Evolutionary conservation across 1,140 invertebrate species (phyloP).

Genomic region (Hyphantria cunea): DNA sequence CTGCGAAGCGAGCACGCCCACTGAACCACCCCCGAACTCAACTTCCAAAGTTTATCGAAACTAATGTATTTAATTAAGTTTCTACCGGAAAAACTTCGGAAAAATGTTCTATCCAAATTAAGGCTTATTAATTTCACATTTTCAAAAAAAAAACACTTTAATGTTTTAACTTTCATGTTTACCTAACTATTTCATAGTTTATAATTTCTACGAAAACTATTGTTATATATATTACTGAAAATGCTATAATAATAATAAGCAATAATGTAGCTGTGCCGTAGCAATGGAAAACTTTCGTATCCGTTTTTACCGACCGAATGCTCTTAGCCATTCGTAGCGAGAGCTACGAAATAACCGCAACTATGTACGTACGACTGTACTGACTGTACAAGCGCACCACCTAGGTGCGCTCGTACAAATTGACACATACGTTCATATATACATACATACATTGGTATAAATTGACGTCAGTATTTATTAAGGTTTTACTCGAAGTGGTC

Average conservation of each 20-base stretch:
- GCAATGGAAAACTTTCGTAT: constrained; percentile 12
- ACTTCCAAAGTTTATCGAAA: constrained; percentile 33
- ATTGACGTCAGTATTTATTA: background rate
- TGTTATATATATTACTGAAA: too few species aligned
- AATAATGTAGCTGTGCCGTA: constrained; percentile 14
- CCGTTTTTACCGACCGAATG: constrained; percentile 14
- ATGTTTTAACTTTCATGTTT: background rate
- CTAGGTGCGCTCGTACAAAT: too few species aligned
- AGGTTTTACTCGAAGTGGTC: background rate
- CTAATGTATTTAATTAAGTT: constrained; percentile 28
- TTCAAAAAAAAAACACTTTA: too few species aligned
- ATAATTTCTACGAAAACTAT: too few species aligned
- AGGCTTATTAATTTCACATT: too few species aligned
- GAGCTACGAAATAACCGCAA: constrained; percentile 20
- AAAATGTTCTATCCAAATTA: background rate
- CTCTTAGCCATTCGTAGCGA: constrained; percentile 22
- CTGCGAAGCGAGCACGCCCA: constrained; percentile 51
- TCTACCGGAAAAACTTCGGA: constrained; percentile 3
- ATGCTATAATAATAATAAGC: too few species aligned
- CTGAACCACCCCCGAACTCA: constrained; percentile 44
- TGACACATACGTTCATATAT: too few species aligned
- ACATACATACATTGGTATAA: too few species aligned
- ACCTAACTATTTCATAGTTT: background rate
- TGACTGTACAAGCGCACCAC: constrained; percentile 6
- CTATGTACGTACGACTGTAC: too few species aligned